A percentile compares a stretch with the other conserved stretches of the same genome.
Evolutionary conservation across 1,140 invertebrate genomes (phyloP).

Genomic region (Drosophila aff.): DNA sequence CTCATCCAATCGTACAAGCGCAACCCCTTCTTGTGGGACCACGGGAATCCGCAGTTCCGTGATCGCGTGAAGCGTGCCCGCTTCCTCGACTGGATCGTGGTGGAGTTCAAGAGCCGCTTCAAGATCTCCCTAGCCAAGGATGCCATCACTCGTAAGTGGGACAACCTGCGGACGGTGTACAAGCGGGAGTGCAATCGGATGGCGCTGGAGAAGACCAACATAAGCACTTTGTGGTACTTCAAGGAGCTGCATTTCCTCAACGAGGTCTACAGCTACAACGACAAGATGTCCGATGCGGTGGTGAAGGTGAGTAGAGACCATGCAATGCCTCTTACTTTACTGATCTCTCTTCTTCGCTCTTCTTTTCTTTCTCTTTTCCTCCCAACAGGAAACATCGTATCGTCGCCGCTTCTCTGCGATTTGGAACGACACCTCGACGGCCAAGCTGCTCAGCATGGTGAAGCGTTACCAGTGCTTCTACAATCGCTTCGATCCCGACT

Average conservation of each 20-base stretch:
- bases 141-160: constrained; percentile 81
- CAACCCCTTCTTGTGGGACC: constrained; percentile 80
- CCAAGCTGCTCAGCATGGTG: constrained; percentile 71
- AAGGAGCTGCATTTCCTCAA: constrained; percentile 82
- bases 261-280: constrained; percentile 79
- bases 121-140: constrained; percentile 77
- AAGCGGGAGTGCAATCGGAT: constrained; percentile 84
- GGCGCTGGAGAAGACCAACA: constrained; percentile 77
- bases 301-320: constrained; percentile 59
- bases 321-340: neutral
- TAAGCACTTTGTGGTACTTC: constrained; percentile 81
- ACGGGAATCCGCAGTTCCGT: constrained; percentile 77
- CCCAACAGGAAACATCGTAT: constrained; percentile 68
- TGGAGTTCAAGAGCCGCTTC: constrained; percentile 77
- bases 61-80: constrained; percentile 75
- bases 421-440: constrained; percentile 80
- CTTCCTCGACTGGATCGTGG: constrained; percentile 79
- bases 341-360: neutral
- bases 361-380: no score
- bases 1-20: constrained; percentile 79
- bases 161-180: constrained; percentile 80
- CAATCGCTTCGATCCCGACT: constrained; percentile 77
- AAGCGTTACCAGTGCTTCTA: constrained; percentile 79
- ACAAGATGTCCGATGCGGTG: constrained; percentile 78
- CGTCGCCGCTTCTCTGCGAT: constrained; percentile 76